Evolutionary conservation across 1,140 invertebrate species (phyloP), one percentile per base, ranked within the genome.

Genomic region (Heliconius congener): DNA sequence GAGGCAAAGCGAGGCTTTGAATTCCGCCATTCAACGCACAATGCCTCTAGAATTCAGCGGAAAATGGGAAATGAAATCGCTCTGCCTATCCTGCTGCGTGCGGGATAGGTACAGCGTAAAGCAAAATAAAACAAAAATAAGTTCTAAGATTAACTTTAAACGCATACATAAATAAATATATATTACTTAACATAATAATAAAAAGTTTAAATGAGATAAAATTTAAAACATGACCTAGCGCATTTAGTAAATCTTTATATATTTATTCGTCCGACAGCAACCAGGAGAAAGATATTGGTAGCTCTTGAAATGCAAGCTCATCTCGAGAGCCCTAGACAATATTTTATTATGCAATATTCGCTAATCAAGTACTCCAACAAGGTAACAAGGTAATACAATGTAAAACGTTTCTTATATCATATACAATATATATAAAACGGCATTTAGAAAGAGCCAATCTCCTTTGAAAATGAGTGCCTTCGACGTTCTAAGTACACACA

Each of bases 401-500:
- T 74, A 74, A 66, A 66, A 6, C 60, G 9, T 66, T 74, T 52
- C 50, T 74, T 23, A 57, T 66, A 46, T 27, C 16, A 52, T 37
- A 18, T 39, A 39, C 16, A 42, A 71, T 37, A 77, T 73, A 77
- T 52, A 73, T 78, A 73, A 73, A 39, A 73, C 27, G 50, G 37
- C 11, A 42, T 57, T 80, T 73, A 73, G 73, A 37, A 27, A 52
- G 37, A 57, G 57, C 75, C 79, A 81, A 81, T 81, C 79, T 81
- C 79, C 71, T 71, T 81, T 74, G 79, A 71, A 81, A 81, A 81
- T 81, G 71, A 81, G 37, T 70, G 72, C 76, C 75, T 77, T 71
- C 76, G 34, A 34, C 76, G 71, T 42, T 57, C 74, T 71, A 70
- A 73, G 71, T 66, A 73, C 73, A 77, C 77, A 71, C 75, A 30